Evolutionary conservation across 2,797 vertebrate genomes (phyloP).

Genomic region (Myripristis jacobus): DNA sequence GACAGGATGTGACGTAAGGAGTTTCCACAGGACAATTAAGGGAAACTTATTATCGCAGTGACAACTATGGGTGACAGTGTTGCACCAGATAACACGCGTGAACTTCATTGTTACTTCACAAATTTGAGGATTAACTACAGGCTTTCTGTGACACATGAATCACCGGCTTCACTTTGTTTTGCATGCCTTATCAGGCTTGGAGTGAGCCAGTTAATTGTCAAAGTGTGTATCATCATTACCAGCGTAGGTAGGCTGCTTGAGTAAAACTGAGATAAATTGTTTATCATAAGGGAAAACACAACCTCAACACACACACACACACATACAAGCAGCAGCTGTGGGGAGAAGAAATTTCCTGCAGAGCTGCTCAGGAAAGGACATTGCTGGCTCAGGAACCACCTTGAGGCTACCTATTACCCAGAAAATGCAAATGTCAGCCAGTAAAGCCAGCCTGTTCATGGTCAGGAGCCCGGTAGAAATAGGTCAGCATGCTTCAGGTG

Average conservation of each 20-base stretch:
- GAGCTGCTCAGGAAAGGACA: neutral
- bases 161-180: neutral
- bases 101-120: slow-evolving; percentile 38
- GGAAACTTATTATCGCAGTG: slow-evolving; percentile 52
- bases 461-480: no score
- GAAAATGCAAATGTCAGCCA: no score
- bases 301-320: neutral
- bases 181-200: neutral
- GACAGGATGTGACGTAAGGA: slow-evolving; percentile 67
- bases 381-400: neutral
- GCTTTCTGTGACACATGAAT: neutral
- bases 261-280: neutral
- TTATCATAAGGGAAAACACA: neutral
- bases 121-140: neutral
- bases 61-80: neutral
- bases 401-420: neutral
- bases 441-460: no score
- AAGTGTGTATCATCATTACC: neutral
- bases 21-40: slow-evolving; percentile 57
- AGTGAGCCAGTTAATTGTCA: neutral
- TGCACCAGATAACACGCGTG: slow-evolving; percentile 12
- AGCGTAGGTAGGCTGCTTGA: neutral
- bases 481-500: no score
- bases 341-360: no score
- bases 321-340: neutral